These are phyloP conservation scores for Arvicanthis niloticus DNA, from an alignment of 2,113 vertebrate genomes.

Conservation along the genomic window DNA sequence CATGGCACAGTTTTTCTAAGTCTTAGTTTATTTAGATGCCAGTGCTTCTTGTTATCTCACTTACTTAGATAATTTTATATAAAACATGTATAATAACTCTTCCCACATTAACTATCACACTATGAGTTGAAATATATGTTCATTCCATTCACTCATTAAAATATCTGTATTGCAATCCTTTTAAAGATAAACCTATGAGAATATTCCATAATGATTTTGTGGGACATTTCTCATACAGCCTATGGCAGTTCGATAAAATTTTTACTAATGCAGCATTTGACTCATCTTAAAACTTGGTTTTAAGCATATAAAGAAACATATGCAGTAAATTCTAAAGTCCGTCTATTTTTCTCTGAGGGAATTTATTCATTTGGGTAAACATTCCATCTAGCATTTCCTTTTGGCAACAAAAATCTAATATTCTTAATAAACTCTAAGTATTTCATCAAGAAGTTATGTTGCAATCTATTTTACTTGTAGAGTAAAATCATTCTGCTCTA, in stretches of 20 bases:
- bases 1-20: neutral
- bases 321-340: neutral
- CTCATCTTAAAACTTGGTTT: neutral
- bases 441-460: neutral
- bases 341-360: neutral
- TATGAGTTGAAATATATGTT: neutral
- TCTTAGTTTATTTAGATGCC: neutral
- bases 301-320: neutral
- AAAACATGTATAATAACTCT: neutral
- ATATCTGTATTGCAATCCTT: neutral
- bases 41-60: neutral
- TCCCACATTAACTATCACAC: neutral
- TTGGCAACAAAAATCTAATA: neutral
- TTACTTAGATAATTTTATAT: constrained; percentile 27
- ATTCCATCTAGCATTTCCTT: too few relatives aligned
- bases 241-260: neutral
- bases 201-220: neutral
- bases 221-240: neutral
- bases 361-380: neutral
- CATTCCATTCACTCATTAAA: neutral
- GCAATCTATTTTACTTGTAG: neutral
- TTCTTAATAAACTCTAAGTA: neutral
- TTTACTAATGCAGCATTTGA: neutral
- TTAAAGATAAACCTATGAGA: neutral
- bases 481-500: neutral